These are phyloP conservation scores for Augochlorella aurata DNA, from an alignment of 2,888 invertebrate species.

Conservation along the genomic window DNA sequence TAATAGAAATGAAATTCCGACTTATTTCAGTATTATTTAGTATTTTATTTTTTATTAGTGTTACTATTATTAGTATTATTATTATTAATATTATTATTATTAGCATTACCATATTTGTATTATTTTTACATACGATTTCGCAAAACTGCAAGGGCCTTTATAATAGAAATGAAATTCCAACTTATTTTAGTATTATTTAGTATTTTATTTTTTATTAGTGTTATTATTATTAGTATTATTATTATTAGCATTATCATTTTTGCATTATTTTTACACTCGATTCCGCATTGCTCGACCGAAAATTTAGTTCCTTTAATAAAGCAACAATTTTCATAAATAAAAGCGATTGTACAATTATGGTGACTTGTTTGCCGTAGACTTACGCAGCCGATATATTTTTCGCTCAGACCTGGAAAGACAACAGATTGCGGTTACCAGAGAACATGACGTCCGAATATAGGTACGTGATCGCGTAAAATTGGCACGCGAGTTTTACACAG, in stretches of 20 bases:
- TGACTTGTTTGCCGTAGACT: conserved; percentile 84
- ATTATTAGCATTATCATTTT: too few species aligned
- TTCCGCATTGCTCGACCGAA: neutral
- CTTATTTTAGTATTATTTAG: too few species aligned
- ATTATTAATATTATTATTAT: too few species aligned
- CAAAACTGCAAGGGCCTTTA: too few species aligned
- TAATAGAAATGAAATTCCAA: too few species aligned
- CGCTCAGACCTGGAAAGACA: conserved; percentile 96
- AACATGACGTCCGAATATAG: conserved; percentile 96
- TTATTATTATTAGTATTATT: too few species aligned
- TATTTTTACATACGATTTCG: neutral
- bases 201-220: too few species aligned
- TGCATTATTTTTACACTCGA: neutral
- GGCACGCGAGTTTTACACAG: neutral
- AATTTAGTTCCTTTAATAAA: neutral
- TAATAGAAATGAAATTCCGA: too few species aligned
- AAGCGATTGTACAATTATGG: neutral
- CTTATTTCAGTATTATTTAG: too few species aligned
- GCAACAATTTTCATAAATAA: neutral
- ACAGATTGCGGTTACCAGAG: conserved; percentile 91
- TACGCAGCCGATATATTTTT: conserved; percentile 96
- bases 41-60: too few species aligned
- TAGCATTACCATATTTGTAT: too few species aligned
- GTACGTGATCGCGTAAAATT: conserved; percentile 74
- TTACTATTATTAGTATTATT: too few species aligned